phyloP scores from a whole-genome alignment of 2,113 vertebrate species.

The Alethe diademata region DNA sequence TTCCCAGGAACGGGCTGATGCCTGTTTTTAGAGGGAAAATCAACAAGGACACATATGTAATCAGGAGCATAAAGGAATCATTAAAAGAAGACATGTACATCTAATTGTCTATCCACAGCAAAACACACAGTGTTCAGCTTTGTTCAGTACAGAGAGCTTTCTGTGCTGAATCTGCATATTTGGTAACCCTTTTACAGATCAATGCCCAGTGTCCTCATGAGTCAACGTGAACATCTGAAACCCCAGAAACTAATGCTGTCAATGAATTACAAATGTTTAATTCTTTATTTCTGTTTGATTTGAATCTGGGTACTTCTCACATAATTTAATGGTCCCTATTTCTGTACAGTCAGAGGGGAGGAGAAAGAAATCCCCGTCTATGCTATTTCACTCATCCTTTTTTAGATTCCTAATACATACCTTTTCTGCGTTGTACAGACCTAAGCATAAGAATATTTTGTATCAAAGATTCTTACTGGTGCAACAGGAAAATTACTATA shows the following conservation, averaged over 20 bases:
- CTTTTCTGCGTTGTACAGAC: not conserved
- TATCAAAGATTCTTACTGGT: not conserved
- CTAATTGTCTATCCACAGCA: not conserved
- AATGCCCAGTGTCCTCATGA: not conserved
- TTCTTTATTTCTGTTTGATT: not conserved
- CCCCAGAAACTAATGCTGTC: not conserved
- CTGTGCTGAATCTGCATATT: not conserved
- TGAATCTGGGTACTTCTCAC: not conserved
- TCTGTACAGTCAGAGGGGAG: not conserved
- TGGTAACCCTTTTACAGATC: not conserved
- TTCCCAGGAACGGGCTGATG: not conserved
- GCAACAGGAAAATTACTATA: not conserved
- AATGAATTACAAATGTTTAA: not conserved
- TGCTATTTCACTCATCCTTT: not conserved
- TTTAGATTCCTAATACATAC: not conserved
- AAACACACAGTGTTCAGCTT: not conserved
- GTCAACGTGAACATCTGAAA: accelerated
- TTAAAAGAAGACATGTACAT: not conserved
- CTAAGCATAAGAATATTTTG: not conserved
- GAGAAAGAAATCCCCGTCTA: not conserved
- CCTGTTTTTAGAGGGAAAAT: not conserved
- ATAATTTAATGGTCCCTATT: not conserved
- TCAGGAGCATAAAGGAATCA: not conserved
- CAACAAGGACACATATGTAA: not conserved
- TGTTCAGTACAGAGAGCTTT: not conserved